Evolutionary conservation across 1,140 invertebrate genomes (phyloP).

Genomic region (Ceratina australensis): DNA sequence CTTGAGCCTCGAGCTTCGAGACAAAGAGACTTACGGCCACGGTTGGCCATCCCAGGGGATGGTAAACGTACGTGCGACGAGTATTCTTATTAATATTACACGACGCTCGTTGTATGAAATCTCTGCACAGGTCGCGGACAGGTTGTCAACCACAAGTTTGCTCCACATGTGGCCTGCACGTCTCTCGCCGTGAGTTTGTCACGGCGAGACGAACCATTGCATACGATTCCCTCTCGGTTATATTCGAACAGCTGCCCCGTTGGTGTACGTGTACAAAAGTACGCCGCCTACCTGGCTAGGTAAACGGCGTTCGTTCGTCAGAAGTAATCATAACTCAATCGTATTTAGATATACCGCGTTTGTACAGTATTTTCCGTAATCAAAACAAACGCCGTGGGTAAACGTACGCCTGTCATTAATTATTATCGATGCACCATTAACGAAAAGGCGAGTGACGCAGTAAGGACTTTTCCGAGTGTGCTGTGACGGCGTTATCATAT

Average conservation of each 20-base stretch:
- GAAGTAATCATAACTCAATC: slow-evolving; percentile 20
- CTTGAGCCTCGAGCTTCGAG: neutral
- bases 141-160: slow-evolving; percentile 54
- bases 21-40: neutral
- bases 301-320: neutral
- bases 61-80: slow-evolving; percentile 8
- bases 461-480: too few species aligned
- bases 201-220: slow-evolving; percentile 38
- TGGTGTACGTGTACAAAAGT: slow-evolving; percentile 28
- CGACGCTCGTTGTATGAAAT: slow-evolving; percentile 41
- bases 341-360: neutral
- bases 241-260: slow-evolving; percentile 16
- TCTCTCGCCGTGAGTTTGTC: too few species aligned
- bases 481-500: neutral
- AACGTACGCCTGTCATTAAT: neutral
- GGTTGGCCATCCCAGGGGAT: neutral
- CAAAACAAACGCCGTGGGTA: too few species aligned
- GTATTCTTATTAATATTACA: slow-evolving; percentile 19
- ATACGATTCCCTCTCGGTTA: slow-evolving; percentile 25
- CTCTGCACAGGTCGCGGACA: slow-evolving; percentile 55
- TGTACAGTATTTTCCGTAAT: neutral
- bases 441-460: neutral
- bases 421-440: neutral
- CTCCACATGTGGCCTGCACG: slow-evolving; percentile 39
- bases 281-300: slow-evolving; percentile 22